Conservation (phyloP, 2,888 invertebrate species). For the Eubasilissa splendida region DNA sequence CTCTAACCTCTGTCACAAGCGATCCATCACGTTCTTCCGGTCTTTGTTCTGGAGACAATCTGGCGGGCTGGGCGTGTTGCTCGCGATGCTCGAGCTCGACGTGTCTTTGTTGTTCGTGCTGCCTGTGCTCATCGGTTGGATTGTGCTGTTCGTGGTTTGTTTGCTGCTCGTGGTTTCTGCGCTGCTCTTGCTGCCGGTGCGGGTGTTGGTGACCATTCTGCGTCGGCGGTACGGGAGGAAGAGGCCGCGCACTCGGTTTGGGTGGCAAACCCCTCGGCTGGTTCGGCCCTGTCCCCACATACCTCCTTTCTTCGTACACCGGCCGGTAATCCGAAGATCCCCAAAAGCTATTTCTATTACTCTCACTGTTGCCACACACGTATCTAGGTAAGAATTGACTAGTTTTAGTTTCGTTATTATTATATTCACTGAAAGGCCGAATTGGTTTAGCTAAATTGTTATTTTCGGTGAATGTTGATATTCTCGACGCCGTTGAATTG, state of each 20-base stretch:
- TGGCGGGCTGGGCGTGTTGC: constrained; percentile 57
- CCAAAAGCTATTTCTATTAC: constrained; percentile 57
- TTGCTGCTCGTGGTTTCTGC: constrained; percentile 62
- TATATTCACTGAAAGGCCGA: constrained; percentile 57
- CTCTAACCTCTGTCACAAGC: constrained; percentile 59
- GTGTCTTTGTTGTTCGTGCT: neutral
- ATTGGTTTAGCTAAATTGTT: constrained; percentile 49
- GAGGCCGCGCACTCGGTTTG: constrained; percentile 64
- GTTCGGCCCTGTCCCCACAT: constrained; percentile 61
- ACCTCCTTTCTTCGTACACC: constrained; percentile 50
- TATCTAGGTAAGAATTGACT: constrained; percentile 56
- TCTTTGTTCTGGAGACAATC: constrained; percentile 60
- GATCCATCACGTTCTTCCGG: constrained; percentile 68
- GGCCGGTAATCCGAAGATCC: constrained; percentile 54
- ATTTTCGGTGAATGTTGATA: constrained; percentile 49
- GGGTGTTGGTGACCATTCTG: constrained; percentile 61
- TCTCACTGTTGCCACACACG: constrained; percentile 49
- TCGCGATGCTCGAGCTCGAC: neutral
- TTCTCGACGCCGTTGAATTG: constrained; percentile 56
- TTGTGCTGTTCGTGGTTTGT: neutral
- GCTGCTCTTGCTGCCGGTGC: constrained; percentile 61
- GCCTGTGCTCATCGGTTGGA: constrained; percentile 60
- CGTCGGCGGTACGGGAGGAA: constrained; percentile 64
- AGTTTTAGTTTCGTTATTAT: constrained; percentile 55
- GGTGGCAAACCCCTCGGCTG: constrained; percentile 69